These are phyloP conservation scores for Epinephelus awoara DNA, from an alignment of 2,797 vertebrate species.

Conservation along the genomic window DNA sequence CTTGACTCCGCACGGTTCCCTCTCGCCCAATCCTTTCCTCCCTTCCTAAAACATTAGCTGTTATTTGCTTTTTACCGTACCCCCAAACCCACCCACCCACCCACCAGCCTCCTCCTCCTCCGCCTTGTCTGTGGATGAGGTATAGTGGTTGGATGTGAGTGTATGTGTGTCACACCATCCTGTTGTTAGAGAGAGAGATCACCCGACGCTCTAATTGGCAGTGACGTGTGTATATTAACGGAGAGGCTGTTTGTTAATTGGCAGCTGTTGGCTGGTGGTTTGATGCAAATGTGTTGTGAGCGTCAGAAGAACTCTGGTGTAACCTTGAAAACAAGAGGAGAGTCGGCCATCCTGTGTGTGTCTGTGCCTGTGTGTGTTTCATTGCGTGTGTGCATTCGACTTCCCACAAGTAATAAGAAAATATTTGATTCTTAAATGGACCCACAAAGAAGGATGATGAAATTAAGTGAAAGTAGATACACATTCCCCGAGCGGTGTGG, in stretches of 20 bases:
- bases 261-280: slow-evolving; percentile 75
- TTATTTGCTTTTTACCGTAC: slow-evolving; percentile 37
- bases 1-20: slow-evolving; percentile 44
- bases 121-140: neutral
- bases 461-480: slow-evolving; percentile 72
- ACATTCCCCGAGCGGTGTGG: slow-evolving; percentile 48
- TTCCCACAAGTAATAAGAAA: slow-evolving; percentile 62
- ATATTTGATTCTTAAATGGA: slow-evolving; percentile 74
- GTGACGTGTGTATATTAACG: slow-evolving; percentile 71
- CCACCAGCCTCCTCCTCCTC: slow-evolving; percentile 6
- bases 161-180: slow-evolving; percentile 21
- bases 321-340: slow-evolving; percentile 75
- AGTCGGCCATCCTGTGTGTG: neutral
- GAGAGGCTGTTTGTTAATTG: slow-evolving; percentile 77
- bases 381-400: slow-evolving; percentile 16
- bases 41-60: slow-evolving; percentile 36
- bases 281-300: slow-evolving; percentile 75
- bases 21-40: slow-evolving; percentile 19
- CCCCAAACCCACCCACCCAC: slow-evolving; percentile 8
- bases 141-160: slow-evolving; percentile 7
- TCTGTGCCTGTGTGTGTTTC: neutral
- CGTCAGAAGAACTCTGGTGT: slow-evolving; percentile 45
- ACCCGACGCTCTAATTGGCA: slow-evolving; percentile 60
- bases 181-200: slow-evolving; percentile 59
- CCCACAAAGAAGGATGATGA: slow-evolving; percentile 67